Evolutionary conservation across 2,888 invertebrate genomes (phyloP).

Genomic region (Ptilodon capucinus): DNA sequence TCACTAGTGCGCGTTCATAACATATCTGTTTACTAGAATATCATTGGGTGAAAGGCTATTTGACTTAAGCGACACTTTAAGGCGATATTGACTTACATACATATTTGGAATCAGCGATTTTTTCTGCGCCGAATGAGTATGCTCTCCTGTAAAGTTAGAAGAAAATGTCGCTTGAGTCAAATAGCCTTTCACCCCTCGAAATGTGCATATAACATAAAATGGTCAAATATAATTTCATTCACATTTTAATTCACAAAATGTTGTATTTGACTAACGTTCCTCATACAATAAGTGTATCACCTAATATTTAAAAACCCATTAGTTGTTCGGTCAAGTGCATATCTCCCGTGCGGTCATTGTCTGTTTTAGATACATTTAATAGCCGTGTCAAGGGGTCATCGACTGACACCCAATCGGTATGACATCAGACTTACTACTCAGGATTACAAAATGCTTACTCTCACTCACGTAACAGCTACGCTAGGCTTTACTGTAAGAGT

Average conservation of each 20-base stretch:
- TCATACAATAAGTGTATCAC: conserved; percentile 19
- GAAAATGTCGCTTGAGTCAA: too few species aligned
- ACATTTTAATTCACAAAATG: background rate
- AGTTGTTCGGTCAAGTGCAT: background rate
- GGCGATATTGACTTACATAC: too few species aligned
- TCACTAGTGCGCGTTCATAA: too few species aligned
- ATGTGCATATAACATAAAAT: background rate
- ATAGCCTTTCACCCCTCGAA: background rate
- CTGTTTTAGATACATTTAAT: conserved; percentile 51
- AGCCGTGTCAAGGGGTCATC: conserved; percentile 76
- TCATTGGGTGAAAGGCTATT: too few species aligned
- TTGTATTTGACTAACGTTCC: background rate
- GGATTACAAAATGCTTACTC: conserved; percentile 76
- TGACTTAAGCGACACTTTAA: too few species aligned
- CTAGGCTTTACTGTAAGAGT: conserved; percentile 49
- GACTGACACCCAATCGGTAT: conserved; percentile 72
- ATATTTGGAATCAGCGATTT: too few species aligned
- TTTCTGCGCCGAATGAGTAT: too few species aligned
- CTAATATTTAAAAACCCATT: conserved; percentile 19
- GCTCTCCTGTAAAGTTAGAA: too few species aligned
- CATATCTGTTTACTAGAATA: too few species aligned
- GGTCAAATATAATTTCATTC: background rate
- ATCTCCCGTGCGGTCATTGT: conserved; percentile 33
- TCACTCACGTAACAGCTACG: conserved; percentile 67
- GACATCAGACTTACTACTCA: conserved; percentile 71